phyloP scores from a whole-genome alignment of 2,888 invertebrate genomes.

The Chymomyza caudatula region DNA sequence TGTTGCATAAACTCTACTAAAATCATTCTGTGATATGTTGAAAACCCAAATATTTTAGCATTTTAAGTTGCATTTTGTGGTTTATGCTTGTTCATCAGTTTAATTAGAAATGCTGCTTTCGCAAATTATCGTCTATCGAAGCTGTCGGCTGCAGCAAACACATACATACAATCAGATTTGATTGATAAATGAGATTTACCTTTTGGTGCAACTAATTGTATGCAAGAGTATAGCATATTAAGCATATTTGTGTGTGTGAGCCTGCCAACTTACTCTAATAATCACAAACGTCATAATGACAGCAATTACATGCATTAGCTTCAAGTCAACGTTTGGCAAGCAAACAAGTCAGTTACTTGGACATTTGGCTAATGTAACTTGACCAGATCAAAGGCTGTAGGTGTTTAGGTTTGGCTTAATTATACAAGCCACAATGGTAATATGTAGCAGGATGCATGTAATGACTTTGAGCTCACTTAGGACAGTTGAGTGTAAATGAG shows the following conservation, averaged over 20 bases:
- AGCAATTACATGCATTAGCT: conserved; percentile 64
- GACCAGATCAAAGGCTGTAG: neutral
- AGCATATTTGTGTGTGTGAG: neutral
- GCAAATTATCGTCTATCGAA: conserved; percentile 49
- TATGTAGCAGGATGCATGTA: conserved; percentile 8
- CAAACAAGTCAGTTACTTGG: conserved; percentile 11
- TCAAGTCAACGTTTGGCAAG: conserved; percentile 42
- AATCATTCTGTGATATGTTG: neutral
- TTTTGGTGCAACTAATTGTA: conserved; percentile 51
- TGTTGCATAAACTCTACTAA: too few species aligned
- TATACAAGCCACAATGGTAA: conserved; percentile 25
- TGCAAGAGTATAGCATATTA: conserved; percentile 29
- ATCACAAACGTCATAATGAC: conserved; percentile 62
- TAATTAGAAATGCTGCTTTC: conserved; percentile 39
- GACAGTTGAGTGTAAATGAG: conserved; percentile 15
- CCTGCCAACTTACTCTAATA: conserved; percentile 25
- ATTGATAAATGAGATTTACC: conserved; percentile 63
- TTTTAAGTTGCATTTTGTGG: neutral
- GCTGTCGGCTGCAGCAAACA: conserved; percentile 14
- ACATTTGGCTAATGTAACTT: conserved; percentile 2
- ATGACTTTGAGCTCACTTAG: conserved; percentile 5
- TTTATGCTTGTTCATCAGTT: conserved; percentile 2
- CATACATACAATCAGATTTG: conserved; percentile 9
- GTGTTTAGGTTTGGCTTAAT: conserved; percentile 5
- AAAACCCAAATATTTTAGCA: too few species aligned